Evolutionary conservation across 1,140 invertebrate species (phyloP).

Genomic region (Drosophila nasuta): DNA sequence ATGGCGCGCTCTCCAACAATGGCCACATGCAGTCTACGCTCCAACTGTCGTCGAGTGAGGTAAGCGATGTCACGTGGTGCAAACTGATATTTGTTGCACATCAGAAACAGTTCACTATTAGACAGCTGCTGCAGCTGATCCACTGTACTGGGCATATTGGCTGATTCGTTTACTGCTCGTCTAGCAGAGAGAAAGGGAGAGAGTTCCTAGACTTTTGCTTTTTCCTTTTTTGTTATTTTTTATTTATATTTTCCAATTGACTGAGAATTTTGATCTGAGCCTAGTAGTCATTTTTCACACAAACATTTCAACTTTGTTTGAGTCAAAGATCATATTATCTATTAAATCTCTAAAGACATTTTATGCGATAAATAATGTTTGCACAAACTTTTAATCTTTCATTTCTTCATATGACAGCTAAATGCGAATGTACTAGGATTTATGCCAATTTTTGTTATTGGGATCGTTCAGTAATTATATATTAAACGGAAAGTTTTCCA

Average conservation of each 20-base stretch:
- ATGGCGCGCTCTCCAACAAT: constrained; percentile 55
- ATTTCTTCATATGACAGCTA: too few species aligned
- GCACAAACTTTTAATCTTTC: too few species aligned
- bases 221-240: background rate
- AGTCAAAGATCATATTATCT: background rate
- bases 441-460: too few species aligned
- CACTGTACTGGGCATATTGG: constrained; percentile 21
- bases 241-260: background rate
- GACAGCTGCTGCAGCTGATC: constrained; percentile 35
- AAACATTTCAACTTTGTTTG: background rate
- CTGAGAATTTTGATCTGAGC: constrained; percentile 17
- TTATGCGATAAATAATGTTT: too few species aligned
- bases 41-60: constrained; percentile 29
- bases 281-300: constrained; percentile 1
- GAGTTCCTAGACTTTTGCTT: background rate
- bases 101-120: constrained; percentile 29
- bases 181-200: too few species aligned
- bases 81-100: constrained; percentile 47
- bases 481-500: too few species aligned
- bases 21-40: constrained; percentile 52
- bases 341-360: background rate
- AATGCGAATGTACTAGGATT: too few species aligned
- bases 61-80: background rate
- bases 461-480: too few species aligned
- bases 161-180: background rate